These are phyloP conservation scores for Trichechus manatus DNA, from an alignment of 2,113 vertebrate genomes.

Conservation along the genomic window DNA sequence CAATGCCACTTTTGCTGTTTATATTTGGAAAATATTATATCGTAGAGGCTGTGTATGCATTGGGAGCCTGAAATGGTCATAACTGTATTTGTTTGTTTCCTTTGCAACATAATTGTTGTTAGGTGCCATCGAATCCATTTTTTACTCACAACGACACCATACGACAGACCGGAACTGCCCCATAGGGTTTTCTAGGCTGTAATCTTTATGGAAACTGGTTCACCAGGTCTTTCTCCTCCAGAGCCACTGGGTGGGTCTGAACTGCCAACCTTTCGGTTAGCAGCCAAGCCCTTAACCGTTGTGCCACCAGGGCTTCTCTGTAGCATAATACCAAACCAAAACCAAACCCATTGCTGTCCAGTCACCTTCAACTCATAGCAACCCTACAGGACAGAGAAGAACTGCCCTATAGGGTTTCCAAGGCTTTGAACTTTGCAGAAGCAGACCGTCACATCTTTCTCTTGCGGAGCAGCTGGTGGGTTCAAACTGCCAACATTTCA, in stretches of 20 bases:
- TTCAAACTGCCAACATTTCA: background rate
- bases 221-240: background rate
- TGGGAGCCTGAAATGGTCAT: background rate
- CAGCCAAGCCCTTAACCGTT: background rate
- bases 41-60: accelerated
- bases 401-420: too few species aligned
- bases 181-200: background rate
- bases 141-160: background rate
- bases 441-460: background rate
- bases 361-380: background rate
- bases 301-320: too few species aligned
- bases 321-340: too few species aligned
- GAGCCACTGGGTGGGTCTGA: background rate
- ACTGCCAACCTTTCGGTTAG: background rate
- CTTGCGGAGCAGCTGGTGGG: background rate
- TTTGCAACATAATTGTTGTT: background rate
- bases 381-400: too few species aligned
- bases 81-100: background rate
- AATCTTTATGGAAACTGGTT: background rate
- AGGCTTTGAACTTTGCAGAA: too few species aligned
- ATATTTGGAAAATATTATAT: background rate
- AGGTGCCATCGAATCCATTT: background rate
- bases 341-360: too few species aligned
- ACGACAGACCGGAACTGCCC: background rate
- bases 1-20: background rate